phyloP scores from a whole-genome alignment of 2,888 invertebrate species.

The Eumerus sabulonum region DNA sequence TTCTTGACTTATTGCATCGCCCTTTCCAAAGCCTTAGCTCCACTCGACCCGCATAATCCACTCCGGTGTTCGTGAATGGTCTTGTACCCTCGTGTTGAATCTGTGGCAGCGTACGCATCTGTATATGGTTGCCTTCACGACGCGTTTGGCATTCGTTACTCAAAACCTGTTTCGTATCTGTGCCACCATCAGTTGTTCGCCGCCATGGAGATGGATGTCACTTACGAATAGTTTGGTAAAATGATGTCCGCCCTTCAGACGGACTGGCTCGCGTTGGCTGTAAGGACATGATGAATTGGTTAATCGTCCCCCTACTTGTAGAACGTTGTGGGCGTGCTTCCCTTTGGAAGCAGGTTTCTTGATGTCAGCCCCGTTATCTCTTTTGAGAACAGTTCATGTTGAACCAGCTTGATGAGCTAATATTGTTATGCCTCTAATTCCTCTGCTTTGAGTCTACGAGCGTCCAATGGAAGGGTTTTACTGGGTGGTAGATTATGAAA shows the following conservation, averaged over 20 bases:
- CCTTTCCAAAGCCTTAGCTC: slow-evolving; percentile 4
- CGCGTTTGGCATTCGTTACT: no score
- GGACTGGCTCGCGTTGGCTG: no score
- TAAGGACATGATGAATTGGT: no score
- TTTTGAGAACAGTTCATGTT: not conserved
- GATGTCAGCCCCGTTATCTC: not conserved
- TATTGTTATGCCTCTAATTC: not conserved
- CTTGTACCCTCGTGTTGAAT: not conserved
- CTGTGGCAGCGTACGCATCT: slow-evolving; percentile 8
- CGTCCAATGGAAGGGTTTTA: no score
- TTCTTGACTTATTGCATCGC: not conserved
- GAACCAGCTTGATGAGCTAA: not conserved
- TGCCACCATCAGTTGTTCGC: not conserved
- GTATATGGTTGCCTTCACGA: no score
- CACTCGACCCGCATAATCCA: not conserved
- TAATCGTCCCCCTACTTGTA: slow-evolving; percentile 22
- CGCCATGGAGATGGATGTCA: slow-evolving; percentile 3
- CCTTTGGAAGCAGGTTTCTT: not conserved
- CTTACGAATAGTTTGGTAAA: no score
- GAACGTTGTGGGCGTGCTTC: not conserved
- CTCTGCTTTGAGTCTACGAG: not conserved
- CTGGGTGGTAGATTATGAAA: not conserved
- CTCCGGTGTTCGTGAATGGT: slow-evolving; percentile 5
- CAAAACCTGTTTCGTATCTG: slow-evolving; percentile 1
- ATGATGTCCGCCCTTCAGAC: no score